Evolutionary conservation across 2,797 vertebrate species (phyloP).

Genomic region (Numenius phaeopus): DNA sequence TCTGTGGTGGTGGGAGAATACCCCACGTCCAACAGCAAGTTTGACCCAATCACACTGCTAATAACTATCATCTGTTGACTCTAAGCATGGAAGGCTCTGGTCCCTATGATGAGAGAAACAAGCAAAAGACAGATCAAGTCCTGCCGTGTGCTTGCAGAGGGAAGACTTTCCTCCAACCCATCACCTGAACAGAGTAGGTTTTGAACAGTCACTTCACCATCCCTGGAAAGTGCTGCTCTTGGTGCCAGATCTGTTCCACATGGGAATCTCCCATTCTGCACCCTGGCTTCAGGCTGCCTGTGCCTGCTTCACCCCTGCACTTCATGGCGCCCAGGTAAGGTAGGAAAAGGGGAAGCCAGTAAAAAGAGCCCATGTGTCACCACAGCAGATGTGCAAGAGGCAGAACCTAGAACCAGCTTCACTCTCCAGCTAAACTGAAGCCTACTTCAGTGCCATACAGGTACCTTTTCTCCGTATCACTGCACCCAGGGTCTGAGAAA

Average conservation of each 20-base stretch:
- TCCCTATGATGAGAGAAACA: not conserved
- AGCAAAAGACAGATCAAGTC: not conserved
- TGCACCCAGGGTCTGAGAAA: not conserved
- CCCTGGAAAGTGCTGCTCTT: not conserved
- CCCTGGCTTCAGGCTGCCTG: not conserved
- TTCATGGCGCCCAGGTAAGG: not conserved
- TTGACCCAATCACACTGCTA: not conserved
- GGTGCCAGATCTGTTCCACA: not conserved
- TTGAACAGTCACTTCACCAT: not conserved
- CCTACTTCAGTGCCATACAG: not conserved
- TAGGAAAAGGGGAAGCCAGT: not conserved
- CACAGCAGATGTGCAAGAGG: not conserved
- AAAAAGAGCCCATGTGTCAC: not conserved
- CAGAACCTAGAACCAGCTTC: not conserved
- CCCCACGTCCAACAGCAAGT: not conserved
- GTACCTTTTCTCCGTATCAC: not conserved
- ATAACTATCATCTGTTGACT: not conserved
- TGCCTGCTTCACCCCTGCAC: not conserved
- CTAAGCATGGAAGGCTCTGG: not conserved
- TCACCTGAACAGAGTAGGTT: not conserved
- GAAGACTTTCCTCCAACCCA: not conserved
- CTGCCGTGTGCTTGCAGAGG: not conserved
- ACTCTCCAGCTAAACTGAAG: not conserved
- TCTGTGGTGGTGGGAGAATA: not conserved
- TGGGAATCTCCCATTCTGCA: fast-evolving